Conservation (phyloP, 2,888 invertebrate genomes). For the Steinernema carpocapsae region DNA sequence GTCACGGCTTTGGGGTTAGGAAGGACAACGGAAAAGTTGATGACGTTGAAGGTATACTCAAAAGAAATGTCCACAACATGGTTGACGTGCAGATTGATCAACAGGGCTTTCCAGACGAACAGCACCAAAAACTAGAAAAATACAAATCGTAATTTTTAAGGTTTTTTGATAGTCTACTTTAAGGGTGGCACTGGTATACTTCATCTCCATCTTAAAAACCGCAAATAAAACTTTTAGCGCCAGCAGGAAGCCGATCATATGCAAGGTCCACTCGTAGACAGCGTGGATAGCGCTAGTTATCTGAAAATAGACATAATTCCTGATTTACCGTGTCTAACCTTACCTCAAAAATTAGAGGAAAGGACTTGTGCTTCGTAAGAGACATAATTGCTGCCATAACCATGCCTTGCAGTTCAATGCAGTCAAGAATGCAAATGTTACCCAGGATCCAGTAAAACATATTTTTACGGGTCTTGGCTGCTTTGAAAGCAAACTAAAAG, state of each 20-base stretch:
- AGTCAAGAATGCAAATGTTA: background rate
- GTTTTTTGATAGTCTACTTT: too few species aligned
- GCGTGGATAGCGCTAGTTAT: background rate
- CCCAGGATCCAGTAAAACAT: constrained; percentile 5
- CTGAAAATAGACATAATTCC: background rate
- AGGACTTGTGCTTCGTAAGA: background rate
- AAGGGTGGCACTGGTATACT: background rate
- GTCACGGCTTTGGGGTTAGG: background rate
- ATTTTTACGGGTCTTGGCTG: background rate
- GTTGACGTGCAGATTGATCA: constrained; percentile 14
- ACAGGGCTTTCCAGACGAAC: constrained; percentile 22
- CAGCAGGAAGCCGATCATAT: background rate
- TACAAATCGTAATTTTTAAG: too few species aligned
- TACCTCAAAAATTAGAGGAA: constrained; percentile 15
- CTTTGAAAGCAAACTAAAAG: too few species aligned
- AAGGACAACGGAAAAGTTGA: constrained; percentile 21
- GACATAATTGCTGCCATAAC: background rate
- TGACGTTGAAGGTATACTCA: background rate
- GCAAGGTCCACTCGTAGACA: constrained; percentile 1
- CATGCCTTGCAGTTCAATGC: background rate
- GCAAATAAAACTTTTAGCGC: background rate
- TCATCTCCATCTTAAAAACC: background rate
- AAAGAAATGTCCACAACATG: background rate
- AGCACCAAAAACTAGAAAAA: constrained; percentile 11
- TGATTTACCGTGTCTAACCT: background rate